A percentile compares a stretch with the other conserved stretches of the same genome.
Evolutionary conservation across 2,797 vertebrate genomes (phyloP).

Genomic region (Rhinella marina): DNA sequence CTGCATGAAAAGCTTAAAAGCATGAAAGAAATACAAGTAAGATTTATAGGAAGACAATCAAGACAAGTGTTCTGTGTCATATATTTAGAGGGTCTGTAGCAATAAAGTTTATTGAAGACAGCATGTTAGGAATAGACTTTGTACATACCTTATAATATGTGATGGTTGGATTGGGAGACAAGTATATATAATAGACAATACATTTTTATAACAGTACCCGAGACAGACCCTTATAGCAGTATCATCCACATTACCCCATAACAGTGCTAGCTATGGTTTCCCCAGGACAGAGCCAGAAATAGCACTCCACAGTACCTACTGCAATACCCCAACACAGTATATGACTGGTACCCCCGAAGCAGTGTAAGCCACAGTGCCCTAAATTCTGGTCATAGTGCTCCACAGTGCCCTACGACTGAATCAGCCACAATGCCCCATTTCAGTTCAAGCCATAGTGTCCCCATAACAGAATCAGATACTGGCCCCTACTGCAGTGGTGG

Average conservation of each 20-base stretch:
- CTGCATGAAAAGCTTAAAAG: conserved; percentile 18
- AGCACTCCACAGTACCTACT: no score
- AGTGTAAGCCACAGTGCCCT: background rate
- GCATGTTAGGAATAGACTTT: background rate
- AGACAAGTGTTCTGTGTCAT: background rate
- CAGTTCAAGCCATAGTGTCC: background rate
- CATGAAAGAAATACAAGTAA: background rate
- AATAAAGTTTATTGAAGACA: background rate
- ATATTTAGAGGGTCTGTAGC: background rate
- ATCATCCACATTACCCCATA: background rate
- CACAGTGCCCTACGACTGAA: no score
- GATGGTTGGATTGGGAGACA: background rate
- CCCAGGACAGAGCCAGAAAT: background rate
- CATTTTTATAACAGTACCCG: background rate
- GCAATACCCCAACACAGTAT: background rate
- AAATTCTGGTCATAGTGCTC: no score
- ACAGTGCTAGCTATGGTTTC: background rate
- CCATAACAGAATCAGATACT: no score
- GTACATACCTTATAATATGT: background rate
- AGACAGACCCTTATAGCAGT: background rate
- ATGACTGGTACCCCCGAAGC: no score
- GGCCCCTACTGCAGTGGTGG: no score
- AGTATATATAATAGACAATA: background rate
- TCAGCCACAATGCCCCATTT: no score
- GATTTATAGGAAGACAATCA: background rate